Evolutionary conservation across 2,797 vertebrate species (phyloP).

Genomic region (Pampus argenteus): DNA sequence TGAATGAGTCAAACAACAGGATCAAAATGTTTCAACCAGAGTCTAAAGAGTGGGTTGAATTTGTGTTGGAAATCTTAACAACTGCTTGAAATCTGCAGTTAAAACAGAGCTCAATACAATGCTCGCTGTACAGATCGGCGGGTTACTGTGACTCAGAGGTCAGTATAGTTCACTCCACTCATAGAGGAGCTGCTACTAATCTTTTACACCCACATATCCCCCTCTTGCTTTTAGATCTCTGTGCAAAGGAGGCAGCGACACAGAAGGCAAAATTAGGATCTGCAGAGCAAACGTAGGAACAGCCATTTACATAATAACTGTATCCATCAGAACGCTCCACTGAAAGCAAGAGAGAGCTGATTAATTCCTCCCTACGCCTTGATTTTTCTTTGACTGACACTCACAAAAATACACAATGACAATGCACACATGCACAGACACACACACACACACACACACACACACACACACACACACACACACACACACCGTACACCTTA

Average conservation of each 20-base stretch:
- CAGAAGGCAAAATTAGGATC: slow-evolving; percentile 64
- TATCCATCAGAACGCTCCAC: slow-evolving; percentile 56
- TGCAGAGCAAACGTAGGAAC: slow-evolving; percentile 54
- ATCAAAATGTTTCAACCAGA: slow-evolving; percentile 32
- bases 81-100: slow-evolving; percentile 35
- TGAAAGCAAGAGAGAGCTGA: slow-evolving; percentile 53
- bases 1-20: slow-evolving; percentile 19
- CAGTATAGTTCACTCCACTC: slow-evolving; percentile 62
- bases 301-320: slow-evolving; percentile 69
- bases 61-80: slow-evolving; percentile 17
- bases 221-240: slow-evolving; percentile 55
- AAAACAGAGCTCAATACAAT: slow-evolving; percentile 23
- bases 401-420: slow-evolving; percentile 21
- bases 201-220: slow-evolving; percentile 66
- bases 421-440: slow-evolving; percentile 13
- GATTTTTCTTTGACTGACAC: slow-evolving; percentile 63
- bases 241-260: slow-evolving; percentile 48
- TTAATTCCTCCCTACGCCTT: slow-evolving; percentile 55
- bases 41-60: slow-evolving; percentile 18
- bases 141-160: slow-evolving; percentile 72
- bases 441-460: slow-evolving; percentile 15
- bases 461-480: too few relatives aligned
- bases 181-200: slow-evolving; percentile 61
- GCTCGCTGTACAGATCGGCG: slow-evolving; percentile 30
- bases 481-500: slow-evolving; percentile 14